Evolutionary conservation across 2,113 vertebrate species (phyloP).

Genomic region (Mus musculus): GRCm39 chr2:167731501-167732000

Average conservation of each 20-base stretch:
- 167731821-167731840: not conserved
- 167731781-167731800: not conserved
- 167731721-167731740: not conserved
- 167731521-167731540: not conserved
- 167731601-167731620: conserved; percentile 68
- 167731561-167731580: conserved; percentile 38
- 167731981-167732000: not conserved
- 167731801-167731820: not conserved
- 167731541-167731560: conserved; percentile 21
- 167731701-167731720: conserved; percentile 41
- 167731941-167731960: not conserved
- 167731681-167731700: conserved; percentile 24
- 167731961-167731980: no score
- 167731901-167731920: not conserved
- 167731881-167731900: not conserved
- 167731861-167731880: not conserved
- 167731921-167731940: no score
- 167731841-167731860: not conserved
- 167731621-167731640: conserved; percentile 61
- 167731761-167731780: conserved; percentile 26
- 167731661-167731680: conserved; percentile 43
- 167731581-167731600: conserved; percentile 64
- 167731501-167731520: not conserved
- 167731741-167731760: not conserved
- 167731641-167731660: conserved; percentile 68